Evolutionary conservation across 1,140 invertebrate species (phyloP).

Genomic region (Babylonia areolata): DNA sequence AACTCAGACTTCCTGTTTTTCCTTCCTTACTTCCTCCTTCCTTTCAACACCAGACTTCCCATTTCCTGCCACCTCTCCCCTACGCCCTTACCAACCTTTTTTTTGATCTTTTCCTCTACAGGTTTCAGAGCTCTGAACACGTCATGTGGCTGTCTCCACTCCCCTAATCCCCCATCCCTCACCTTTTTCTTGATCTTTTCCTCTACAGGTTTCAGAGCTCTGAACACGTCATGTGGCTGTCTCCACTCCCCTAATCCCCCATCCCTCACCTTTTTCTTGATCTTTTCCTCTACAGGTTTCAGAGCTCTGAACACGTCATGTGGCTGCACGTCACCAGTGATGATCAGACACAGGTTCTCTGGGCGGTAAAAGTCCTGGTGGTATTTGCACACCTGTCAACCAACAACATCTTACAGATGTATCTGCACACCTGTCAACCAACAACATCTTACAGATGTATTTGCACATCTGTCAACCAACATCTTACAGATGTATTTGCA

Average conservation of each 20-base stretch:
- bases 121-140: slow-evolving; percentile 85
- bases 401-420: not conserved
- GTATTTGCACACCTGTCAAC: slow-evolving; percentile 83
- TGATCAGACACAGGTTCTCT: slow-evolving; percentile 91
- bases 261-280: slow-evolving; percentile 85
- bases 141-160: too few relatives aligned
- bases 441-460: too few relatives aligned
- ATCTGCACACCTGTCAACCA: too few relatives aligned
- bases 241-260: too few relatives aligned
- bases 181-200: slow-evolving; percentile 87
- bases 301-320: slow-evolving; percentile 86
- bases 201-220: slow-evolving; percentile 84
- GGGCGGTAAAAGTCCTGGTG: slow-evolving; percentile 92
- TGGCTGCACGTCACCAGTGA: slow-evolving; percentile 87
- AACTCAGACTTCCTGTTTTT: too few relatives aligned
- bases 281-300: slow-evolving; percentile 86
- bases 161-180: too few relatives aligned
- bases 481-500: too few relatives aligned
- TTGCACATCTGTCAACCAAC: not conserved
- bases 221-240: slow-evolving; percentile 86
- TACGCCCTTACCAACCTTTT: too few relatives aligned
- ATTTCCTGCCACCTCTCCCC: too few relatives aligned
- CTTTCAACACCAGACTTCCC: too few relatives aligned
- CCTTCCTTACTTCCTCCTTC: too few relatives aligned
- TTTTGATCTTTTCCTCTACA: slow-evolving; percentile 87